A percentile compares a stretch with the other conserved stretches of the same genome.
Evolutionary conservation across 2,113 vertebrate genomes (phyloP).

Genomic region (Notarius quadriscutis): DNA sequence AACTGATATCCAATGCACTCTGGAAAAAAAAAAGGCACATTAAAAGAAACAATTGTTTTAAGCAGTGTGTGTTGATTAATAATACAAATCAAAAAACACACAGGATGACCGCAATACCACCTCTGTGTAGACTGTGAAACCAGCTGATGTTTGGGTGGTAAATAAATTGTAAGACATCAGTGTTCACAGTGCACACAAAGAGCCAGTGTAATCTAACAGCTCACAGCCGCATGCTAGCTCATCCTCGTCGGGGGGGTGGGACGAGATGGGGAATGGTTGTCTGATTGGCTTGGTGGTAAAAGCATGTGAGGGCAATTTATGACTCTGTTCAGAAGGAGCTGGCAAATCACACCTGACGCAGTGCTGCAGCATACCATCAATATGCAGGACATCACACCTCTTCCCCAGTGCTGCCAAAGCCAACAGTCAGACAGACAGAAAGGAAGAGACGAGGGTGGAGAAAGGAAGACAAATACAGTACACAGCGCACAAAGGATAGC

Average conservation of each 20-base stretch:
- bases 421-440: neutral
- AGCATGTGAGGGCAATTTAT: conserved; percentile 54
- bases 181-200: conserved; percentile 43
- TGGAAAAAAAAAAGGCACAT: neutral
- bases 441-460: conserved; percentile 14
- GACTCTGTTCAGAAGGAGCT: conserved; percentile 35
- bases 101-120: neutral
- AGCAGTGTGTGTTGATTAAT: neutral
- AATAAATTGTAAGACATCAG: conserved; percentile 39
- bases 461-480: conserved; percentile 2
- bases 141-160: conserved; percentile 24
- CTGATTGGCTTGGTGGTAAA: conserved; percentile 49
- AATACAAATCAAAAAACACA: conserved; percentile 3
- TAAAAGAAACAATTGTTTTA: neutral
- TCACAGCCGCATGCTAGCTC: conserved; percentile 34
- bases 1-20: neutral
- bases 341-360: conserved; percentile 62
- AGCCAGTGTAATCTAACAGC: conserved; percentile 38
- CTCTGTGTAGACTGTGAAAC: neutral
- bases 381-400: conserved; percentile 42
- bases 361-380: conserved; percentile 60
- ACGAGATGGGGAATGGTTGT: conserved; percentile 2
- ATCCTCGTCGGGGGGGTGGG: conserved; percentile 8
- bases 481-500: neutral
- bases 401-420: neutral